phyloP scores from a whole-genome alignment of 2,113 vertebrate species.

The Uria aalge region DNA sequence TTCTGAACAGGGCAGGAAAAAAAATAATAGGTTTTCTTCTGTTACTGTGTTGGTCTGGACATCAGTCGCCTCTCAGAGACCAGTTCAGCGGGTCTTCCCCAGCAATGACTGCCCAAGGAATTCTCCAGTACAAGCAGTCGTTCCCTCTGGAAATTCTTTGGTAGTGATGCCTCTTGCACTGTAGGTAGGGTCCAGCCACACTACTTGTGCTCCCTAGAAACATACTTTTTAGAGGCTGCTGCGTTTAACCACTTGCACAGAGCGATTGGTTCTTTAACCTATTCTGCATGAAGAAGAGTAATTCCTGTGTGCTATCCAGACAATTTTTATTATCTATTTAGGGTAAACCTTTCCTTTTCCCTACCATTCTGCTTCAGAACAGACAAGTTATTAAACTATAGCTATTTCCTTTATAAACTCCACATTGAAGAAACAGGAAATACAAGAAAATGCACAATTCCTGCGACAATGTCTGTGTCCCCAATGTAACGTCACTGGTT shows the following conservation, averaged over 20 bases:
- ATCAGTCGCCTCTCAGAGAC: neutral
- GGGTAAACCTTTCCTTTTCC: neutral
- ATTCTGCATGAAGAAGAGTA: neutral
- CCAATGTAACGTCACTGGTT: neutral
- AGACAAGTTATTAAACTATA: neutral
- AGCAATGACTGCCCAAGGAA: neutral
- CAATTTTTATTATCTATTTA: neutral
- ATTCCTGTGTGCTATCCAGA: neutral
- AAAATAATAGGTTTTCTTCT: neutral
- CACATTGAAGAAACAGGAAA: neutral
- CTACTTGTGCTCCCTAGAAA: neutral
- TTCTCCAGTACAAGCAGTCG: accelerated
- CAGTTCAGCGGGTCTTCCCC: neutral
- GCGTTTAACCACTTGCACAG: neutral
- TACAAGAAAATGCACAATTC: neutral
- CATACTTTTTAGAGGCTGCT: neutral
- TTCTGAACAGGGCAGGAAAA: neutral
- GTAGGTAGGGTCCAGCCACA: neutral
- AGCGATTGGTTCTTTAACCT: neutral
- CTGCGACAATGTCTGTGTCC: accelerated
- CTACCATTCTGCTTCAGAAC: neutral
- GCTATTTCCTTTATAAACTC: neutral
- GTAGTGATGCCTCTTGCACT: neutral
- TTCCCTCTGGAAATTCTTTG: neutral
- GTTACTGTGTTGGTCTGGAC: neutral